Evolutionary conservation across 2,888 invertebrate species (phyloP).

Genomic region (Periphyllus acericola): DNA sequence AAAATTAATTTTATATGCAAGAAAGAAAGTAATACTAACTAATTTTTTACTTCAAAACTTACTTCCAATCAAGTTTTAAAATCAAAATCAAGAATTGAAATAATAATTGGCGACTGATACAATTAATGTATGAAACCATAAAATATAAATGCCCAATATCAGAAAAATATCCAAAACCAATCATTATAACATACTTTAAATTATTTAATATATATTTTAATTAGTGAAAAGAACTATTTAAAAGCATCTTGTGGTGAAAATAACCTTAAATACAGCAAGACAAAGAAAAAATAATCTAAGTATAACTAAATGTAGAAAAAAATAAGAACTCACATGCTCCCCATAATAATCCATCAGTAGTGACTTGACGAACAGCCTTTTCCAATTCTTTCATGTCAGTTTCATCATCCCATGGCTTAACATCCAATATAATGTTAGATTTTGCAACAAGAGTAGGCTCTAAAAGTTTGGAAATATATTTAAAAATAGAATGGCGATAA

Average conservation of each 20-base stretch:
- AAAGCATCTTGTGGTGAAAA: too few relatives aligned
- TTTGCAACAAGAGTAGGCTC: conserved; percentile 91
- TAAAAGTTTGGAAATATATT: conserved; percentile 66
- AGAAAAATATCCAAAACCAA: not conserved
- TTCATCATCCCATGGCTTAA: conserved; percentile 89
- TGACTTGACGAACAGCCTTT: conserved; percentile 78
- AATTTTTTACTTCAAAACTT: too few relatives aligned
- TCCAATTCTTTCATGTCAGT: conserved; percentile 92
- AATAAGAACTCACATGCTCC: conserved; percentile 75
- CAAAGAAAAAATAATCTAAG: not conserved
- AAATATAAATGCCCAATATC: too few relatives aligned
- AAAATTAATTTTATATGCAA: too few relatives aligned
- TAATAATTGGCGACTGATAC: too few relatives aligned
- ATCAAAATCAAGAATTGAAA: not conserved
- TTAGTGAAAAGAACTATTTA: too few relatives aligned
- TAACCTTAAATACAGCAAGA: not conserved
- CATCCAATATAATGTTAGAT: conserved; percentile 91
- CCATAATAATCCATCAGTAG: conserved; percentile 90
- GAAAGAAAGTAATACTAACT: too few relatives aligned
- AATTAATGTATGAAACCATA: too few relatives aligned
- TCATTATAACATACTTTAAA: not conserved
- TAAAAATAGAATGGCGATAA: conserved; percentile 12
- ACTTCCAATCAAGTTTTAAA: not conserved
- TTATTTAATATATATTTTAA: not conserved
- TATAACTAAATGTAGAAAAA: conserved; percentile 1